A percentile compares a stretch with the other conserved stretches of the same genome.
phyloP scores from a whole-genome alignment of 2,888 invertebrate genomes.

The Ceramica pisi region DNA sequence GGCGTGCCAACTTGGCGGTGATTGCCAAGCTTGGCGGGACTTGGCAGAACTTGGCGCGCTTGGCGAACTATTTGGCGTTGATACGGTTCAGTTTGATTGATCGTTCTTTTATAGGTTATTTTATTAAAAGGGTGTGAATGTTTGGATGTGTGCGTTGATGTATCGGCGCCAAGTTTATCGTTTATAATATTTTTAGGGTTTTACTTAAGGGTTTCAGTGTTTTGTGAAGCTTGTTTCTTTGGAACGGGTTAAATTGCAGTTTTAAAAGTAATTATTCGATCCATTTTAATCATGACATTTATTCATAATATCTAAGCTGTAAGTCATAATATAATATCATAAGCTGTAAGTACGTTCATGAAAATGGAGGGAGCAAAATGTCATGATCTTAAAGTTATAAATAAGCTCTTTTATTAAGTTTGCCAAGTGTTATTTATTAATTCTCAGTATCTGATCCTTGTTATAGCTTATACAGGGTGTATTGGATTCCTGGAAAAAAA shows the following conservation, averaged over 20 bases:
- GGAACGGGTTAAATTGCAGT: slow-evolving; percentile 4
- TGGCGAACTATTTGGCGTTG: slow-evolving; percentile 59
- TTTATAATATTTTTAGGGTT: slow-evolving; percentile 48
- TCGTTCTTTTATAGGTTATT: slow-evolving; percentile 63
- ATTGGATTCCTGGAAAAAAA: too few species aligned
- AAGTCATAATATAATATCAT: too few species aligned
- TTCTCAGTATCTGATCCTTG: too few species aligned
- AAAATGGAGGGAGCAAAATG: too few species aligned
- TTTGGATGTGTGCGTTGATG: slow-evolving; percentile 44
- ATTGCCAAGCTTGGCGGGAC: slow-evolving; percentile 54
- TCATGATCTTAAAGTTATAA: too few species aligned
- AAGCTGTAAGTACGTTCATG: too few species aligned
- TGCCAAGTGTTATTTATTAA: too few species aligned
- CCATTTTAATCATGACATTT: too few species aligned
- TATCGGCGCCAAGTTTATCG: slow-evolving; percentile 50
- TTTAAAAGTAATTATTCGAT: neutral
- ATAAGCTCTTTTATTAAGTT: too few species aligned
- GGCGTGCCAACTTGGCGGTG: slow-evolving; percentile 46
- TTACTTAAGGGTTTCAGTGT: neutral
- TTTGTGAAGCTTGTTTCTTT: slow-evolving; percentile 3
- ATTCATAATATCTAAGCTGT: too few species aligned
- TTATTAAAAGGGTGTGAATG: slow-evolving; percentile 58
- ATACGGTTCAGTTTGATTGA: slow-evolving; percentile 66
- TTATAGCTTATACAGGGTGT: too few species aligned
- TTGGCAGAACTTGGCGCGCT: slow-evolving; percentile 54